Conservation (phyloP, 2,113 vertebrate species). For the Spermophilus dauricus region DNA sequence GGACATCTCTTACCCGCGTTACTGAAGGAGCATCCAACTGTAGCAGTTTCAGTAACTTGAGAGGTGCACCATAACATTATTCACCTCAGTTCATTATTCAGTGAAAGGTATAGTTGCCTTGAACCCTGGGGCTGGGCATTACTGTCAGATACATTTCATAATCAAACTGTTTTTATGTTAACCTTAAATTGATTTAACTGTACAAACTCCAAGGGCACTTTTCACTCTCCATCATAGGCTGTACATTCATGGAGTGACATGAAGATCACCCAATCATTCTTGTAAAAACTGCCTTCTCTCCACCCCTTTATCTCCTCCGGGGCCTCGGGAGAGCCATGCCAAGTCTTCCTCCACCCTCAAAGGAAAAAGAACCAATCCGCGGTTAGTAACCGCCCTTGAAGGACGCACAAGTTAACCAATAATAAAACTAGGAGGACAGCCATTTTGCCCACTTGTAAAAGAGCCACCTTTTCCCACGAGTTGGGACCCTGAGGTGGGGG, state of each 20-base stretch:
- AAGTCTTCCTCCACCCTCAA: constrained; percentile 70
- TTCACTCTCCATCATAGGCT: constrained; percentile 57
- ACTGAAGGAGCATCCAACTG: constrained; percentile 58
- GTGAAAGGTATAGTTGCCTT: background rate
- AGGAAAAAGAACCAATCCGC: constrained; percentile 75
- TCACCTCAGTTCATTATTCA: background rate
- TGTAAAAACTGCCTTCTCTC: constrained; percentile 26
- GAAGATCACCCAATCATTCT: background rate
- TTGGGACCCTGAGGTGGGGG: constrained; percentile 40
- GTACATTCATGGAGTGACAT: background rate
- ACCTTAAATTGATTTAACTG: constrained; percentile 45
- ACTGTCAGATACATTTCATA: constrained; percentile 40
- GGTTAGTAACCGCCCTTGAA: constrained; percentile 69
- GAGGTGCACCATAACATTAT: background rate
- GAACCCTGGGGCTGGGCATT: background rate
- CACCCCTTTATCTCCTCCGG: constrained; percentile 49
- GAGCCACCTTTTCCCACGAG: constrained; percentile 84
- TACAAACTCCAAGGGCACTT: constrained; percentile 52
- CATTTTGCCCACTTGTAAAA: constrained; percentile 84
- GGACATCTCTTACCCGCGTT: constrained; percentile 83
- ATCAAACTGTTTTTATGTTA: constrained; percentile 45
- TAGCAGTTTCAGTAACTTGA: background rate
- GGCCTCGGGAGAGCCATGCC: constrained; percentile 49
- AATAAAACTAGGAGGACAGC: constrained; percentile 64
- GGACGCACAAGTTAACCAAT: constrained; percentile 75